Base-by-base conservation (phyloP, 2,888 invertebrate genomes). In the Galerucella calmariensis region DNA sequence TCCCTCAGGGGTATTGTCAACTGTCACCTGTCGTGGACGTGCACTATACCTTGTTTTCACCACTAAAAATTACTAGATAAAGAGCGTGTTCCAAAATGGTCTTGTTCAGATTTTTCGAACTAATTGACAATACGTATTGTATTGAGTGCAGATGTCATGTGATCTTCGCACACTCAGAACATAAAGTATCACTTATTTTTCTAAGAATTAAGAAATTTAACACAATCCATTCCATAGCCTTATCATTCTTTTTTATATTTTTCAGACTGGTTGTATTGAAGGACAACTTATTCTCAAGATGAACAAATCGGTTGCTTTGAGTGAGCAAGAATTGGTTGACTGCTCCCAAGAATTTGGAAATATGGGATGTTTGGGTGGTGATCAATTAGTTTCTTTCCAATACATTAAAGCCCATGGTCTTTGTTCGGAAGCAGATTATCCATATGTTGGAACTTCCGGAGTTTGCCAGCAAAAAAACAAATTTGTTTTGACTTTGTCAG, bases 221-320 rank as follows among this genome's bases (percentile, higher is more conserved):
- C 27, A 35, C 35, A 35, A 8, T 35, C 35, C 8, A 10, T 24
- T 62, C 9, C n/a, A 41, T 62, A 6, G 1, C 1, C 1, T n/a
- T 14, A 41, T 20, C 10, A 27, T 27, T 24, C 10, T 41, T 27
- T 27, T 5, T 4, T 6, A 62, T 5, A 2, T 16, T 67, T 74
- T 68, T 63, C 85, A 96, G 93, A 97, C 97, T 69, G 98, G 97
- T 20, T 88, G 96, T 0, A 88, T 97, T 14, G 97, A 97, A 89
- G 96, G 93, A 0, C 96, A 96, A 87, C 94, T 96, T 87, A 96
- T 91, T 90, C 92, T 95, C 79, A 92, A 93, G 87, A 89, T 90
- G 14, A 94, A 94, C n/a, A 89, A 89, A 79, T 89, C 97, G 73
- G 90, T 95, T 44, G 94, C 96, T 1, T 90, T 97, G n/a, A 96